A percentile compares a stretch with the other conserved stretches of the same genome.
phyloP scores from a whole-genome alignment of 2,888 invertebrate species.

The Plebejus argus region DNA sequence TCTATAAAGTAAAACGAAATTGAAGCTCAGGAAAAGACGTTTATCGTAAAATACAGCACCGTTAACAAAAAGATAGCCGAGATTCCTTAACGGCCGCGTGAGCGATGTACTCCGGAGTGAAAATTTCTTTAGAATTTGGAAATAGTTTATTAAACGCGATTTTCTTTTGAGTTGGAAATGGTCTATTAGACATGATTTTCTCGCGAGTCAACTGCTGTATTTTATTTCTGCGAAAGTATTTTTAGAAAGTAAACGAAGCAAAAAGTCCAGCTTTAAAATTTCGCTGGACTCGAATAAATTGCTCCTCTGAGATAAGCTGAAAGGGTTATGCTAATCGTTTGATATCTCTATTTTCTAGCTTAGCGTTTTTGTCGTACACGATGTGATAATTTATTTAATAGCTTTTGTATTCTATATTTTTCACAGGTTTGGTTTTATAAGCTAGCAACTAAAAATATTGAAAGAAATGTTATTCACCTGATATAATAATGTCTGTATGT shows the following conservation, averaged over 20 bases:
- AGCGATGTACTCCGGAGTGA: constrained; percentile 27
- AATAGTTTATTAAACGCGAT: constrained; percentile 22
- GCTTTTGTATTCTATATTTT: neutral
- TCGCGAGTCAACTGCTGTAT: constrained; percentile 9
- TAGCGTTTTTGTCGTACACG: constrained; percentile 4
- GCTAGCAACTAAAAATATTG: no score
- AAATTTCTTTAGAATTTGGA: constrained; percentile 26
- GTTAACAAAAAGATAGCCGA: constrained; percentile 60
- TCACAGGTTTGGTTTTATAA: no score
- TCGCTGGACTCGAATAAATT: constrained; percentile 12
- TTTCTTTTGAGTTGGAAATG: constrained; percentile 19
- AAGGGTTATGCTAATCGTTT: constrained; percentile 26
- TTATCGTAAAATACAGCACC: constrained; percentile 59
- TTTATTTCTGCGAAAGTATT: neutral
- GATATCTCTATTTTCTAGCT: constrained; percentile 12
- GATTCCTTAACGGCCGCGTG: constrained; percentile 44
- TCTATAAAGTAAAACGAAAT: constrained; percentile 40
- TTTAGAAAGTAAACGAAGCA: constrained; percentile 12
- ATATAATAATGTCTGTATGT: no score
- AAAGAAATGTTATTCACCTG: no score
- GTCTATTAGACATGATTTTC: constrained; percentile 15
- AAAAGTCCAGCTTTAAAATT: constrained; percentile 16
- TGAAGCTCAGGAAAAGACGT: constrained; percentile 56
- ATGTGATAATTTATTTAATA: neutral
- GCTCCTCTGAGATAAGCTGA: constrained; percentile 9